phyloP scores from a whole-genome alignment of 1,140 invertebrate species.

The Trichogramma pretiosum region DNA sequence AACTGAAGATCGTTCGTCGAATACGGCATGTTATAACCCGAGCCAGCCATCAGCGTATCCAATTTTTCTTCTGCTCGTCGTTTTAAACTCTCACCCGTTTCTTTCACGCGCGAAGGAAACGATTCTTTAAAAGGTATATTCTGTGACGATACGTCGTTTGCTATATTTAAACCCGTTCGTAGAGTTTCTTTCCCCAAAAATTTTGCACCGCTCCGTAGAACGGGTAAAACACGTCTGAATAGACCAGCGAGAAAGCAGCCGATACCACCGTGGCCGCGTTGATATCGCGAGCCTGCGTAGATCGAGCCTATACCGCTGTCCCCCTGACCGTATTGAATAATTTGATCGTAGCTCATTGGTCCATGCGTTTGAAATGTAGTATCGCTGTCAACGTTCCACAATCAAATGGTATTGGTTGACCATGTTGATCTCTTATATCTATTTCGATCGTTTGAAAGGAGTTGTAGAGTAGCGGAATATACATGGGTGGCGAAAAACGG shows the following conservation, averaged over 20 bases:
- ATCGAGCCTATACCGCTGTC: conserved; percentile 10
- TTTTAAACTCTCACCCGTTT: conserved; percentile 21
- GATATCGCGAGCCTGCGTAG: conserved; percentile 10
- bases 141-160: conserved; percentile 5
- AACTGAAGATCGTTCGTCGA: too few species aligned
- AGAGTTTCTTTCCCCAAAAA: conserved; percentile 6
- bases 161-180: conserved; percentile 12
- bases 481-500: conserved; percentile 10
- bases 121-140: conserved; percentile 13
- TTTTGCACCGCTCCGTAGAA: neutral
- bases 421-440: conserved; percentile 19
- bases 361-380: conserved; percentile 18
- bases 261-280: neutral
- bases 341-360: neutral
- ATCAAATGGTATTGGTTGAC: conserved; percentile 20
- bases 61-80: conserved; percentile 21
- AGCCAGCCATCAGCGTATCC: conserved; percentile 16
- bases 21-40: conserved; percentile 25
- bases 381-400: conserved; percentile 21
- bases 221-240: neutral
- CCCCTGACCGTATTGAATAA: neutral
- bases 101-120: conserved; percentile 5
- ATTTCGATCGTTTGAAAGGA: conserved; percentile 17
- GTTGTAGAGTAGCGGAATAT: conserved; percentile 13
- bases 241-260: neutral